Percentiles rank a stretch among this genome's conserved stretches.
phyloP scores from a whole-genome alignment of 2,797 vertebrate species.

The Typhlichthys subterraneus region DNA sequence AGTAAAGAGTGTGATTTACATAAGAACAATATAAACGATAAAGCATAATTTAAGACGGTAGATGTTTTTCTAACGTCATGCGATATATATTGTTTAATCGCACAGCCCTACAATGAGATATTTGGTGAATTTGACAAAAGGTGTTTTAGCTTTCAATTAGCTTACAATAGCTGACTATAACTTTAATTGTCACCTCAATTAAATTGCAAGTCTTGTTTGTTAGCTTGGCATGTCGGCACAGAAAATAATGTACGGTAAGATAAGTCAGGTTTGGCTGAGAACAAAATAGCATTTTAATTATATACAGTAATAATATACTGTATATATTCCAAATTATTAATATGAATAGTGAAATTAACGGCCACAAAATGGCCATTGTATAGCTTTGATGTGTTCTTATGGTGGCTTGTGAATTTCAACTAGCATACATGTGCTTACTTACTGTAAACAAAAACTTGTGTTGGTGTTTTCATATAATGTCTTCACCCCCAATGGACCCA shows the following conservation, averaged over 20 bases:
- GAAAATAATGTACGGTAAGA: background rate
- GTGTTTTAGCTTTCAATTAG: no score
- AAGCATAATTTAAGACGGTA: no score
- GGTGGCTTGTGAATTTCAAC: background rate
- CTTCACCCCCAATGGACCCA: background rate
- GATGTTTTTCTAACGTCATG: no score
- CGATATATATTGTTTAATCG: no score
- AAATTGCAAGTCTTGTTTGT: background rate
- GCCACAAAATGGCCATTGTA: no score
- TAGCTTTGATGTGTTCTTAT: background rate
- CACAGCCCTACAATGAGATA: no score
- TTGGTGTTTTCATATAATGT: background rate
- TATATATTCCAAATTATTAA: background rate
- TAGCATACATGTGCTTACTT: background rate
- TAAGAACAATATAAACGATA: no score
- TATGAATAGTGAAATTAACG: no score
- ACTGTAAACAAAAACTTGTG: background rate
- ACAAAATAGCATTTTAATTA: background rate
- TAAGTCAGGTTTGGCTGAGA: no score
- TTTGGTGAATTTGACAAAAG: no score
- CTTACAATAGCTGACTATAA: no score
- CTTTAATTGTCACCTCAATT: constrained; percentile 19
- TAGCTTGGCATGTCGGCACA: background rate
- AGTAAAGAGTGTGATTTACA: no score
- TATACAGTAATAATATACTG: background rate